phyloP scores from a whole-genome alignment of 2,888 invertebrate species.

The Pristionchus entomophagus region DNA sequence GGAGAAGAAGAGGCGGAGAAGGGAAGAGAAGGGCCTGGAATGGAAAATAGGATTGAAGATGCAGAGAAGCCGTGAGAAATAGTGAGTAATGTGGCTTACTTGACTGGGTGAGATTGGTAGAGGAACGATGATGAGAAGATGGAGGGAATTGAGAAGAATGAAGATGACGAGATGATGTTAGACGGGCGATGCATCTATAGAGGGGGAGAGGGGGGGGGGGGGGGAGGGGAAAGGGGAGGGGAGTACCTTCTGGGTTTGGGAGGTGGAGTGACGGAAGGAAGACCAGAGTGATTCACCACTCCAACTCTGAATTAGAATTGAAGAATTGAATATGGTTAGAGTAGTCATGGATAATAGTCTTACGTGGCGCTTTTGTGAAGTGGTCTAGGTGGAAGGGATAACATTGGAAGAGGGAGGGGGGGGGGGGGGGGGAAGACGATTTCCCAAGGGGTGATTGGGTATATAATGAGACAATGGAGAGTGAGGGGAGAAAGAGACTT shows the following conservation, averaged over 20 bases:
- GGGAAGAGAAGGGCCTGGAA: slow-evolving; percentile 29
- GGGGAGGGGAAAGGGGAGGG: no score
- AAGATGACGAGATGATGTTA: not conserved
- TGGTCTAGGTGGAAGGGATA: slow-evolving; percentile 21
- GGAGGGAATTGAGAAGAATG: not conserved
- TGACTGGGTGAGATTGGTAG: slow-evolving; percentile 4
- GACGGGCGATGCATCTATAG: not conserved
- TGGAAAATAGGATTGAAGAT: not conserved
- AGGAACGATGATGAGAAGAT: not conserved
- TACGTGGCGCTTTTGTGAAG: slow-evolving; percentile 45
- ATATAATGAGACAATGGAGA: slow-evolving; percentile 4
- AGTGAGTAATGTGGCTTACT: not conserved
- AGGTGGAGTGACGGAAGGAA: not conserved
- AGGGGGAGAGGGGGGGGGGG: not conserved
- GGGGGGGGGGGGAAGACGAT: not conserved
- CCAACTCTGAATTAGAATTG: not conserved
- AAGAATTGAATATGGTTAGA: not conserved
- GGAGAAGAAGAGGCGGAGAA: slow-evolving; percentile 10
- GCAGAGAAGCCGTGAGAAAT: not conserved
- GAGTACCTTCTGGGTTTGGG: slow-evolving; percentile 38
- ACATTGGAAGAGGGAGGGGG: slow-evolving; percentile 33
- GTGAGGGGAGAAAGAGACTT: not conserved
- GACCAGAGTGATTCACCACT: not conserved
- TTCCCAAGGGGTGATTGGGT: not conserved
- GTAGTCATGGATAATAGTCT: not conserved